These are phyloP conservation scores for Idris sp. DNA, from an alignment of 1,140 invertebrate genomes.

Conservation along the genomic window DNA sequence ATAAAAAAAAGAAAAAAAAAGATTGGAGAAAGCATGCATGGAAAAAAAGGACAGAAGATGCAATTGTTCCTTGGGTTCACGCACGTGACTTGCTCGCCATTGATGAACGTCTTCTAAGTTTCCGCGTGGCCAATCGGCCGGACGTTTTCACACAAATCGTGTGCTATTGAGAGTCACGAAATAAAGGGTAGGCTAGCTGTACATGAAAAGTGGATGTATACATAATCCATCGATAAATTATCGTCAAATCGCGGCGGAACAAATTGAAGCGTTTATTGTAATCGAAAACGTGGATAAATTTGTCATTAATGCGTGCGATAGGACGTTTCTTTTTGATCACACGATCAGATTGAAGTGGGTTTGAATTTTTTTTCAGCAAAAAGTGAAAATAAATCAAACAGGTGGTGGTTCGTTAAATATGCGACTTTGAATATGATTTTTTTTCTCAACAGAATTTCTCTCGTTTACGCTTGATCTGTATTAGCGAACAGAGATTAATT, in stretches of 20 bases:
- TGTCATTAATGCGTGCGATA: neutral
- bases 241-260: conserved; percentile 6
- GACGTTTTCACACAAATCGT: conserved; percentile 46
- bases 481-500: conserved; percentile 32
- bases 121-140: conserved; percentile 33
- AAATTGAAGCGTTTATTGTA: conserved; percentile 16
- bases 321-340: no score
- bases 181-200: conserved; percentile 31
- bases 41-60: no score
- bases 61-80: conserved; percentile 46
- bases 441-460: conserved; percentile 11
- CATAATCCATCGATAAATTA: conserved; percentile 42
- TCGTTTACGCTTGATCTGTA: conserved; percentile 13
- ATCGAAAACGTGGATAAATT: conserved; percentile 9
- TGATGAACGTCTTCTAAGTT: conserved; percentile 39
- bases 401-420: conserved; percentile 18
- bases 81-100: conserved; percentile 49
- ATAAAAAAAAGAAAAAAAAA: conserved; percentile 27
- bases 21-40: conserved; percentile 36
- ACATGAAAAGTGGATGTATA: conserved; percentile 54
- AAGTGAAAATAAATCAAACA: conserved; percentile 23
- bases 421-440: conserved; percentile 19
- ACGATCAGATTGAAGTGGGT: neutral
- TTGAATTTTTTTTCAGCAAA: neutral
- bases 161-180: conserved; percentile 7